phyloP scores from a whole-genome alignment of 2,113 vertebrate genomes.

The Melanerpes formicivorus region DNA sequence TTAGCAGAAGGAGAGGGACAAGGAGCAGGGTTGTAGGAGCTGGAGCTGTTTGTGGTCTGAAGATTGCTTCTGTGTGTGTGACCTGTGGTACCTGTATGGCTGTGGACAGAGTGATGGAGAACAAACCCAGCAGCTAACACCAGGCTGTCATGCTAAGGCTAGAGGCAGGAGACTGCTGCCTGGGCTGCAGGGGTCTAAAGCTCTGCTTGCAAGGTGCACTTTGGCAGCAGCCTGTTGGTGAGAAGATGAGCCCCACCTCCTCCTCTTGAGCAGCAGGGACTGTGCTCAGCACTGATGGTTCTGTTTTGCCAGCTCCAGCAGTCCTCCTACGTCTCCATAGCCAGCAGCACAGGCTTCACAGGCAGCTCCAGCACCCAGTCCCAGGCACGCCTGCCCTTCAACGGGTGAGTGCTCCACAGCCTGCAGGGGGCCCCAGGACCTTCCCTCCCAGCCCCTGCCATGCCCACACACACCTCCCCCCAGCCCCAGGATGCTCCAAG shows the following conservation, averaged over 20 bases:
- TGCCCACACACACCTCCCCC: too few relatives aligned
- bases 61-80: not conserved
- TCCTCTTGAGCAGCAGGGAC: not conserved
- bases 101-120: not conserved
- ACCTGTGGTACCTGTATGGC: not conserved
- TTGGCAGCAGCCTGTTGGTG: not conserved
- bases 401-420: constrained; percentile 81
- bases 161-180: not conserved
- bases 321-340: constrained; percentile 90
- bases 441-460: too few relatives aligned
- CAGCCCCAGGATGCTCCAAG: too few relatives aligned
- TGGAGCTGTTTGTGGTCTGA: not conserved
- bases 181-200: not conserved
- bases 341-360: constrained; percentile 88
- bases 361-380: constrained; percentile 86
- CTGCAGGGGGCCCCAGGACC: too few relatives aligned
- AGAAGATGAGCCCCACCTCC: not conserved
- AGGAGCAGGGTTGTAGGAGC: not conserved
- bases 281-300: not conserved
- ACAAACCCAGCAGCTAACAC: not conserved
- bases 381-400: constrained; percentile 91
- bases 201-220: not conserved
- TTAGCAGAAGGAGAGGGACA: not conserved
- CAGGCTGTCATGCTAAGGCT: not conserved
- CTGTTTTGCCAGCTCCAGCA: constrained; percentile 85